A percentile compares a stretch with the other conserved stretches of the same genome.
Conservation (phyloP, 37 sponge, comb jelly and placozoan genomes). For the Chondrilla cf. caribensis region DNA sequence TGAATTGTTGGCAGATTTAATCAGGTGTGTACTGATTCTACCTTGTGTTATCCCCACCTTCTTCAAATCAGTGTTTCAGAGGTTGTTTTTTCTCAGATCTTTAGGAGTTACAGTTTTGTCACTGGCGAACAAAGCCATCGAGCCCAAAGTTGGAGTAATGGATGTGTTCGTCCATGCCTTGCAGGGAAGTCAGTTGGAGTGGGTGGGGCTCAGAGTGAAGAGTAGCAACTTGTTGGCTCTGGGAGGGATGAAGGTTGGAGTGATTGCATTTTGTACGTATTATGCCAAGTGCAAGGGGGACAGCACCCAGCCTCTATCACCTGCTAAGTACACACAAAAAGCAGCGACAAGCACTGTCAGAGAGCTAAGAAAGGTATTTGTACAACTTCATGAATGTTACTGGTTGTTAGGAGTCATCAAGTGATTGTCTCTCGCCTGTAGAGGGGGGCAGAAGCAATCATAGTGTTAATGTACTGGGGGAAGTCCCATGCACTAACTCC, state of each 20-base stretch:
- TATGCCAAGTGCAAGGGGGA: conserved; percentile 38
- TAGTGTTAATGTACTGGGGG: conserved; percentile 77
- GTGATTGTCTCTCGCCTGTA: neutral
- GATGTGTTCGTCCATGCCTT: neutral
- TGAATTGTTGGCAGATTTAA: neutral
- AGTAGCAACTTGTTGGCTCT: conserved; percentile 17
- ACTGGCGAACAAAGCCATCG: conserved; percentile 35
- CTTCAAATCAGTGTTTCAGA: too few relatives aligned
- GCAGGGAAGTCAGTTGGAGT: conserved; percentile 36
- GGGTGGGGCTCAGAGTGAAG: conserved; percentile 62
- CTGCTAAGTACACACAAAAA: conserved; percentile 43
- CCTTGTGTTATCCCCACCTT: too few relatives aligned
- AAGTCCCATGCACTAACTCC: conserved; percentile 39
- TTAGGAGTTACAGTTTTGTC: conserved; percentile 38
- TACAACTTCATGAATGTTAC: neutral
- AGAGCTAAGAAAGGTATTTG: conserved; percentile 44
- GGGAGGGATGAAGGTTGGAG: conserved; percentile 40
- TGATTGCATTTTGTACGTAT: conserved; percentile 58
- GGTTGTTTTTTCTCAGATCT: neutral
- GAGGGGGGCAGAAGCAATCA: conserved; percentile 51
- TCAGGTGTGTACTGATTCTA: neutral
- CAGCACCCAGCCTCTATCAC: conserved; percentile 26
- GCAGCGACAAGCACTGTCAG: conserved; percentile 29
- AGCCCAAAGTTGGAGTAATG: neutral
- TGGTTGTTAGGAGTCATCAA: neutral